Evolutionary conservation across 2,888 invertebrate species (phyloP).

Genomic region (Drosophila siamana): DNA sequence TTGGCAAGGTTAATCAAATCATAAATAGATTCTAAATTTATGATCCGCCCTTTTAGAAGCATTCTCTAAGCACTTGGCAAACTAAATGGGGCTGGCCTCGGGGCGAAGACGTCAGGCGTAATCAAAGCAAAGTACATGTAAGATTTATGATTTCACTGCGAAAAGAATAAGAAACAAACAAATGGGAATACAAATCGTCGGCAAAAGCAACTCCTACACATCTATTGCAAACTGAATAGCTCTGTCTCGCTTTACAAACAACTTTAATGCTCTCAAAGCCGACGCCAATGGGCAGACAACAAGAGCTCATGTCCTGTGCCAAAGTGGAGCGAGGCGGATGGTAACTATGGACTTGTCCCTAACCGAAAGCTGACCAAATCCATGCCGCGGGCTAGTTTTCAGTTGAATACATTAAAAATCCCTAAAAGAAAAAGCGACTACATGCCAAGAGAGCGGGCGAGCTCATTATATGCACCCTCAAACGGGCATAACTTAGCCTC

Average conservation of each 20-base stretch:
- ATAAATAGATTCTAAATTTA: constrained; percentile 31
- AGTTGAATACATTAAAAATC: constrained; percentile 69
- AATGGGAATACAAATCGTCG: constrained; percentile 24
- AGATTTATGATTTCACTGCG: constrained; percentile 39
- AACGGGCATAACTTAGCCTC: constrained; percentile 35
- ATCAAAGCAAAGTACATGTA: constrained; percentile 44
- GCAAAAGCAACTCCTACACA: constrained; percentile 3
- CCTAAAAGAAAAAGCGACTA: constrained; percentile 38
- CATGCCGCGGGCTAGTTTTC: constrained; percentile 66
- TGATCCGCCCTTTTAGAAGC: constrained; percentile 7
- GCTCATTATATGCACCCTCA: constrained; percentile 62
- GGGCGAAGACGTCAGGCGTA: constrained; percentile 27
- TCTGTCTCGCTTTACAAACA: constrained; percentile 37
- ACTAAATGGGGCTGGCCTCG: constrained; percentile 13
- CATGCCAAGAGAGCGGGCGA: constrained; percentile 12
- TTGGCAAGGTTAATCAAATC: constrained; percentile 19
- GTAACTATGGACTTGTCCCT: constrained; percentile 38
- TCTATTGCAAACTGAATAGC: constrained; percentile 27
- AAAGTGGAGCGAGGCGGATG: constrained; percentile 1
- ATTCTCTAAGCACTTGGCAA: not conserved
- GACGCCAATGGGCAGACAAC: constrained; percentile 41
- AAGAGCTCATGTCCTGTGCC: constrained; percentile 21
- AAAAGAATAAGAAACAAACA: constrained; percentile 18
- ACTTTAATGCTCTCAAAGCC: constrained; percentile 60
- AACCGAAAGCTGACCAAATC: constrained; percentile 60